These are phyloP conservation scores for Periphyllus acericola DNA, from an alignment of 2,888 invertebrate genomes.

Conservation along the genomic window DNA sequence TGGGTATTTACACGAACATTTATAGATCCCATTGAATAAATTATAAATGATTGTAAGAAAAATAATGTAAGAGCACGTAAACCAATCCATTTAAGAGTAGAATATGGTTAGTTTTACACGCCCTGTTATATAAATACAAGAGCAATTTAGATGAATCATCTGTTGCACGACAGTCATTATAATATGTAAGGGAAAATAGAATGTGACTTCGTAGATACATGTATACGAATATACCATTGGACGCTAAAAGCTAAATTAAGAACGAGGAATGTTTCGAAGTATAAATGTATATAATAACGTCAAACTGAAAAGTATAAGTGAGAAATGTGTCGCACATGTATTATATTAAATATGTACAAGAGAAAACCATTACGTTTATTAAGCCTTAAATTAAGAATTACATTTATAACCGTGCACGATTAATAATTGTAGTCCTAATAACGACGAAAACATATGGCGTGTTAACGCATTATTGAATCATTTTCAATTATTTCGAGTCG, in stretches of 20 bases:
- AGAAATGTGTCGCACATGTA: neutral
- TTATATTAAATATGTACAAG: neutral
- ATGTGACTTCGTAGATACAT: neutral
- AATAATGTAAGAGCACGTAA: neutral
- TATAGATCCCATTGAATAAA: too few species aligned
- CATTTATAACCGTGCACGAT: neutral
- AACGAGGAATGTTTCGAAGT: neutral
- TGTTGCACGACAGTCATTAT: neutral
- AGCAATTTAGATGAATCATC: neutral
- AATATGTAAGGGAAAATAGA: neutral
- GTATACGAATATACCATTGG: neutral
- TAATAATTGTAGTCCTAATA: neutral
- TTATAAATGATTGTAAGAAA: too few species aligned
- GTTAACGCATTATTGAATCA: neutral
- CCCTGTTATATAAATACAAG: neutral
- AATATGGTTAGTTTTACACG: neutral
- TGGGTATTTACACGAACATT: too few species aligned
- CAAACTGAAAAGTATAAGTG: neutral
- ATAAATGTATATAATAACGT: neutral
- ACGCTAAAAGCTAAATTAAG: slow-evolving; percentile 17
- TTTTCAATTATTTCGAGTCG: neutral
- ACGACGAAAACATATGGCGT: neutral
- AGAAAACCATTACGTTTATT: neutral
- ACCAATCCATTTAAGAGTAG: neutral
- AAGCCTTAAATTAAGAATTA: neutral